A percentile compares a stretch with the other conserved stretches of the same genome.
phyloP scores from a whole-genome alignment of 2,113 vertebrate genomes.

The Ciconia boyciana region DNA sequence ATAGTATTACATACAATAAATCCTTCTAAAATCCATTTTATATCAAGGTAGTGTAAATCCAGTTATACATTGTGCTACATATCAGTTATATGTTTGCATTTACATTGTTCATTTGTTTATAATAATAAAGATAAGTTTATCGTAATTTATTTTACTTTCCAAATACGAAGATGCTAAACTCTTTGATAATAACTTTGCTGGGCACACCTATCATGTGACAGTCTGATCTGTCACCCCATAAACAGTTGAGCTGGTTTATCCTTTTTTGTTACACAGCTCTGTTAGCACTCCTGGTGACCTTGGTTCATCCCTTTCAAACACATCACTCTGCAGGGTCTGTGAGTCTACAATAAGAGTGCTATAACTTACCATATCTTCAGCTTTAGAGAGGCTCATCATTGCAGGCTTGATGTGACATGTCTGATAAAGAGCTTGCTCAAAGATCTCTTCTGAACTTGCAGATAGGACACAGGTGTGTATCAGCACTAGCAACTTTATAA shows the following conservation, averaged over 20 bases:
- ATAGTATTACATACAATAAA: background rate
- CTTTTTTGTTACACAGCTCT: background rate
- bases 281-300: background rate
- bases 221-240: background rate
- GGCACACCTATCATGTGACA: background rate
- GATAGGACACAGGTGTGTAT: background rate
- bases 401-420: background rate
- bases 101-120: background rate
- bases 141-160: background rate
- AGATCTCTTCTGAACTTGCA: background rate
- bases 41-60: background rate
- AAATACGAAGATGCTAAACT: background rate
- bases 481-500: background rate
- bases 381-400: background rate
- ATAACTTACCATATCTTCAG: background rate
- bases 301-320: background rate
- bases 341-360: background rate
- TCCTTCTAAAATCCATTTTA: background rate
- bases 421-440: background rate
- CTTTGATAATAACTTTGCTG: background rate
- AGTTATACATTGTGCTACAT: background rate
- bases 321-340: background rate
- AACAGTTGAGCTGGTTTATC: background rate
- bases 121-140: background rate
- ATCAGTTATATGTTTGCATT: background rate